phyloP scores from a whole-genome alignment of 2,888 invertebrate genomes.

The Drosophila subquinaria region DNA sequence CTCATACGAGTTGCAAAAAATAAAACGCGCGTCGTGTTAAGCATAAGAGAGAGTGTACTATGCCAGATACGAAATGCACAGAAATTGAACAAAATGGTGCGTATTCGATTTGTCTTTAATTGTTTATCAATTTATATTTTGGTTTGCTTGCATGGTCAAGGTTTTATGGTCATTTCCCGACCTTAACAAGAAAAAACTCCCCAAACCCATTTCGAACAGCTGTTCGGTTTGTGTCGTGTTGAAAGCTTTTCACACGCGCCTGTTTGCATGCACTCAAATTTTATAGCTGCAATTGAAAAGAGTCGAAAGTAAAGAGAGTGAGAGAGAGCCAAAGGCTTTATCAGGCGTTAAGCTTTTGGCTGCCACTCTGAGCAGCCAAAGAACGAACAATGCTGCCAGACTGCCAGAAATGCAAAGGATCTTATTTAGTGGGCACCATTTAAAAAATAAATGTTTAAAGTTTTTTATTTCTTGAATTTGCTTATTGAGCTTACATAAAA shows the following conservation, averaged over 20 bases:
- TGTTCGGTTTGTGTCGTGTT: conserved; percentile 51
- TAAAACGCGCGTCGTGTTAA: conserved; percentile 29
- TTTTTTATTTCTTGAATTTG: neutral
- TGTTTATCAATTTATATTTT: neutral
- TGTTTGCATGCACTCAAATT: conserved; percentile 61
- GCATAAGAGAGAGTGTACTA: conserved; percentile 23
- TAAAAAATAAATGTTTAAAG: neutral
- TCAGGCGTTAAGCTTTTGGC: conserved; percentile 42
- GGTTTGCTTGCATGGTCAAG: conserved; percentile 29
- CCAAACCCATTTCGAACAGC: conserved; percentile 54
- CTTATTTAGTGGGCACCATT: neutral
- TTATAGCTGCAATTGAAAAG: conserved; percentile 19
- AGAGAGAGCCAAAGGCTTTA: conserved; percentile 29
- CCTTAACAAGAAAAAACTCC: conserved; percentile 21
- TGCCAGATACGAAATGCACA: conserved; percentile 72
- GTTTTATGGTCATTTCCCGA: conserved; percentile 39
- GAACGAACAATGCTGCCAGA: conserved; percentile 42
- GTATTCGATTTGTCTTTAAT: conserved; percentile 40
- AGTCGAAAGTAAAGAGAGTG: neutral
- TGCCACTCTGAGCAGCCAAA: neutral
- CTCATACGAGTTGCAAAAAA: conserved; percentile 43
- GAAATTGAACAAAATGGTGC: conserved; percentile 66
- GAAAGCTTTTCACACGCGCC: conserved; percentile 71
- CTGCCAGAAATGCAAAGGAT: conserved; percentile 33
- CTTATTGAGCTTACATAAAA: neutral